Evolutionary conservation across 2,888 invertebrate species (phyloP), one percentile per base, ranked within the genome.

Genomic region (Caenorhabditis afra): DNA sequence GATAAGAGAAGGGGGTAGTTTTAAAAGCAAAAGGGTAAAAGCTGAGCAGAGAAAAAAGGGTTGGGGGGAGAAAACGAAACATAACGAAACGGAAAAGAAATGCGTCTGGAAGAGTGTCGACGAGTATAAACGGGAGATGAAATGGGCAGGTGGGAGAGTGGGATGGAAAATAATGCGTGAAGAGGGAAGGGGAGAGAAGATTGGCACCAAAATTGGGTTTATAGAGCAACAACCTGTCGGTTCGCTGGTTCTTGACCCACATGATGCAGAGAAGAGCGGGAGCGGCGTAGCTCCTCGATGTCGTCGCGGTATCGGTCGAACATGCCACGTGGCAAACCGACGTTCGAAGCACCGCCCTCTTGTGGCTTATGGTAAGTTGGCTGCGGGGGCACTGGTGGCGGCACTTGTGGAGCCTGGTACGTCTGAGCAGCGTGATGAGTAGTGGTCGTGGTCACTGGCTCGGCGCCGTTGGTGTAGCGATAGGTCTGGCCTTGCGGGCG

Each of bases 271-370:
- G 88, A 89, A 1, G 84, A 80, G 7, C 90, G 83, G 11, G 85
- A 86, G 18, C 89, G 76, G 8, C 90, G 77, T 57, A 90, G 58
- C 53, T 90, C 90, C 57, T 88, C 89, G 53, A 90, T 89, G 64
- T 90, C 90, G 47, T 86, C 86, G 50, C 85, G 85, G 78, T 90
- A 90, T 57, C 84, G 82, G 77, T 90, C 90, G 70, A 90, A 90
- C 88, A 90, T 89, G 50, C 89, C 89, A 18, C 85, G 61, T 16
- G 89, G 89, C 20, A 89, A 70, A 50, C 85, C 77, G 47, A 88
- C 83, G 45, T 47, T 61, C 23, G 52, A 29, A 2, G 11, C 16
- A 18, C 16, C 44, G 8, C 52, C 52, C 1, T 5, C 3, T 41
- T 41, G 52, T 35, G 10, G 39, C 12, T 20, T 57, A 22, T 23